Evolutionary conservation across 1,140 invertebrate genomes (phyloP), one percentile per base, ranked within the genome.

Genomic region (Acromyrmex charruanus): DNA sequence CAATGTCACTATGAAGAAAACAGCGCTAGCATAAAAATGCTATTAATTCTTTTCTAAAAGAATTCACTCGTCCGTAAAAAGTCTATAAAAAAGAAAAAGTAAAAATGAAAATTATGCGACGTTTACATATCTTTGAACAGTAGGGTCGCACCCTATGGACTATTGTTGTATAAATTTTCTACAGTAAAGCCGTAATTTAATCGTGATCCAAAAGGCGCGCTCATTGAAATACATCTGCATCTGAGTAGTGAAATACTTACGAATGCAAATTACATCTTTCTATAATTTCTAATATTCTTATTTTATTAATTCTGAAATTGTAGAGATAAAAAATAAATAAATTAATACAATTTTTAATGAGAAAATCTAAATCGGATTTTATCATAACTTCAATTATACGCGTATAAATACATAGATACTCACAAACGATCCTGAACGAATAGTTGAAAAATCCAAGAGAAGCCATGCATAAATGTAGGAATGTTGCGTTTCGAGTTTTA

Each of bases 21-120:
- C 81, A 63, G 28, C 89, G 90, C 92, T 88, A 91, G 88, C 92
- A 93, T 93, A 94, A 90, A 94, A 95, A 93, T 80, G 89, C 91
- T 93, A 94, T 94, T 95, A 95, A 95, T 95, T 95, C 21, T 69
- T 93, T 80, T 81, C 85, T 90, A 94, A 94, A 94, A 90, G 90
- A 94, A 94, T 93, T 86, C 93, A 93, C 87, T 92, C 91, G 88
- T 82, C 93, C 94, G 93, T 95, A 95, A 95, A 94, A 91, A 95
- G 89, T 91, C 75, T 88, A 87, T 66, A 74, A 87, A 90, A 87
- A 85, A 61, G 66, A 75, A 72, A 84, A 81, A 87, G 81, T 86
- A 90, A 88, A 91, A 93, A 88, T 87, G 44, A 53, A 87, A 90
- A 90, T 89, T 72, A 93, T 88, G 77, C 53, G 86, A 65, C 28